Base-by-base conservation (phyloP, 2,888 invertebrate species). In the Cyclophora punctaria region DNA sequence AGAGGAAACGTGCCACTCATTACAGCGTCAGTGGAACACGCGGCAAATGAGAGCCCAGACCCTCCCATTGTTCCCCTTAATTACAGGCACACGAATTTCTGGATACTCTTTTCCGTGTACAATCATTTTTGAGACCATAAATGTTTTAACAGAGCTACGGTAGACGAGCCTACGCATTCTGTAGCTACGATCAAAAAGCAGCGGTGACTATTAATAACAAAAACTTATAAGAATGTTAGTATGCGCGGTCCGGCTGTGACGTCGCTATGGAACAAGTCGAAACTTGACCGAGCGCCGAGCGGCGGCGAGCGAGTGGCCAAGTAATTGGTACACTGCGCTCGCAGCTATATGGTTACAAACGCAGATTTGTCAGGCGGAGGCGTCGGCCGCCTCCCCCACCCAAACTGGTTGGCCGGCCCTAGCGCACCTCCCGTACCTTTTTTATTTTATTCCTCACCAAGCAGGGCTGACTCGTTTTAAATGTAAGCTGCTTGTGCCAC, bases 341-440 rank as follows among this genome's bases (percentile, higher is more conserved):
- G 59, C 65, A 66, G 59, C 67, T 64, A 70, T 69, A 69, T 68
- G 68, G 57, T 55, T 56, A 76, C 75, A 72, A 73, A 75, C 80
- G 83, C 80, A 78, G 87, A 82, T 86, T 87, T 86, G 84, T 82
- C 73, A 77, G 78, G 77, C 81, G 86, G 83, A 73, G 85, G 84
- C 79, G 81, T 71, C 59, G 63, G 66, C 59, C 62, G 70, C 75
- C 75, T 70, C 70, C 70, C 74, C 72, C 78, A 62, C 67, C 77
- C 76, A 83, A 88, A 88, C 87, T 83, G 85, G 87, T 88, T 87
- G 79, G 75, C 69, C 62, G 71, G 77, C 72, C 73, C 80, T 78
- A 78, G 78, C 80, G 70, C 75, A 71, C 71, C 70, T 69, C 66
- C 65, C 53, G 56, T 20, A 20, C 65, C 66, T 75, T 83, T 77